Evolutionary conservation across 2,113 vertebrate genomes (phyloP), one percentile per base, ranked within the genome.

Genomic region (Muntiacus reevesi): DNA sequence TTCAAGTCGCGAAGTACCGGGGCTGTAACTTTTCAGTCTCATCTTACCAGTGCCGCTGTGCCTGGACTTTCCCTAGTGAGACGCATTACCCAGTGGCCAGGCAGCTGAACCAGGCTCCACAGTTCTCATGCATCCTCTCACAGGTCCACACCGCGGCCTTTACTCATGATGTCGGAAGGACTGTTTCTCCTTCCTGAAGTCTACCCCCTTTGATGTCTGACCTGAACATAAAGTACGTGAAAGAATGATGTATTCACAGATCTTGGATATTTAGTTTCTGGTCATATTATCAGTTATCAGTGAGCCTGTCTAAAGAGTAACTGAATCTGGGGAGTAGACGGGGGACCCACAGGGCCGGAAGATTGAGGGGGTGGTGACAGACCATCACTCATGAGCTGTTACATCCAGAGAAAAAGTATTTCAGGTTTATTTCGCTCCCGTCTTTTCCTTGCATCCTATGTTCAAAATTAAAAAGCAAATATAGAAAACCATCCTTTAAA

Each of bases 101-200:
- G 89, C 50, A 87, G 96, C 33, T 27, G 79, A 85, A 15, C 33
- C 33, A 30, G 33, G 43, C 85, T 55, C 67, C 52, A 21, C 25
- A 6, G 2, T 47, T 28, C 62, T 59, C 16, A 55, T 74, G 7
- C 89, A 90, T 87, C 62, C 85, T 79, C 36, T 47, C 27, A 15
- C 0, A 0, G 16, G 23, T 95, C 71, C n/a, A 23, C 17, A 27
- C 4, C 79, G 93, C 40, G 67, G 33, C 76, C 33, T 91, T 27
- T 14, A 9, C 55, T 62, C 76, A 17, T 27, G 76, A 88, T 94
- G 94, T 52, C 28, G 4, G 27, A 87, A 50, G 83, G 92, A 76
- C 81, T 96, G 40, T 21, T 4, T 57, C 92, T 94, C 82, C 92
- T 91, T 98, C 91, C 50, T 87, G 74, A 86, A 60, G 59, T 83